Evolutionary conservation across 1,140 invertebrate species (phyloP).

Genomic region (Charaxes varanes): DNA sequence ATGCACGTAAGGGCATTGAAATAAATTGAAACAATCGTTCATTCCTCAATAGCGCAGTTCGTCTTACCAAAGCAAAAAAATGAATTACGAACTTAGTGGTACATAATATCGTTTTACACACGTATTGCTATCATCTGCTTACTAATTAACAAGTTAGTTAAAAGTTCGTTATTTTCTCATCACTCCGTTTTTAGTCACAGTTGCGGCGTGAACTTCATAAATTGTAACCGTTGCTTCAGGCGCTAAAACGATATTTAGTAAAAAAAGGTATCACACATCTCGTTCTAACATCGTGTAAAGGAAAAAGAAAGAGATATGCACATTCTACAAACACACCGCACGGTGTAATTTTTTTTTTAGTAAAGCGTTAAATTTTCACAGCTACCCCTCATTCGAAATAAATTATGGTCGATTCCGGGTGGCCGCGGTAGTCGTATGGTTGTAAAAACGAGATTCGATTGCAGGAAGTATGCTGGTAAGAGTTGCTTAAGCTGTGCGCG

Average conservation of each 20-base stretch:
- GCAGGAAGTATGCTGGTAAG: constrained; percentile 59
- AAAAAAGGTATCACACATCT: constrained; percentile 26
- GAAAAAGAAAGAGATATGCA: constrained; percentile 26
- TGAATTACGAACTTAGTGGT: too few species aligned
- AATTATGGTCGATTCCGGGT: constrained; percentile 68
- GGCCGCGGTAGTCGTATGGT: constrained; percentile 44
- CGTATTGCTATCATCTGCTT: too few species aligned
- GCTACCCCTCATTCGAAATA: constrained; percentile 55
- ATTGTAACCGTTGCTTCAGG: constrained; percentile 44
- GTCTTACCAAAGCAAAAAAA: too few species aligned
- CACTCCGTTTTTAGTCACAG: constrained; percentile 42
- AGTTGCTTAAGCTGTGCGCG: constrained; percentile 41
- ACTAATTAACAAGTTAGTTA: too few species aligned
- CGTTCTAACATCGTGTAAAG: constrained; percentile 29
- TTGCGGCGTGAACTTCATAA: constrained; percentile 51
- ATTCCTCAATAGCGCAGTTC: too few species aligned
- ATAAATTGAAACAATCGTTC: too few species aligned
- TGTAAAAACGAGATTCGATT: constrained; percentile 50
- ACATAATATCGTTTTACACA: too few species aligned
- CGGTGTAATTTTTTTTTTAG: constrained; percentile 54
- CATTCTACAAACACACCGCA: constrained; percentile 42
- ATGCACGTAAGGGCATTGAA: too few species aligned
- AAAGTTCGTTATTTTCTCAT: constrained; percentile 15
- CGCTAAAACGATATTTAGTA: constrained; percentile 23
- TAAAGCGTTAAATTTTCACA: constrained; percentile 58